Evolutionary conservation across 2,113 vertebrate species (phyloP).

Genomic region (Butorides virescens): DNA sequence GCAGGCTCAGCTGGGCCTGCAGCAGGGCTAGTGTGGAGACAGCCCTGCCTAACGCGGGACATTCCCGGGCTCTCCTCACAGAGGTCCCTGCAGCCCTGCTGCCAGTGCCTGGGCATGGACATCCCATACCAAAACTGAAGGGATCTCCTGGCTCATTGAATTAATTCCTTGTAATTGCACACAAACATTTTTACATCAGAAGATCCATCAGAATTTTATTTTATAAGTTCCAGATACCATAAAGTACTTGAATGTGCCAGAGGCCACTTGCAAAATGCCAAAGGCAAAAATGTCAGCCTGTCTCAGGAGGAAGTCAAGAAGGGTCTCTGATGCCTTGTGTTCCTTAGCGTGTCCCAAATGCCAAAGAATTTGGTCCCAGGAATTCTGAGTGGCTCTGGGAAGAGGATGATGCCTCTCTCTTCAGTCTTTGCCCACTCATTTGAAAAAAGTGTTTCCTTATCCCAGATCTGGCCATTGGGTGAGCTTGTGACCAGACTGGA

Average conservation of each 20-base stretch:
- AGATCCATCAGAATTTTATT: background rate
- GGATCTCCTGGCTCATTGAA: background rate
- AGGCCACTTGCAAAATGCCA: background rate
- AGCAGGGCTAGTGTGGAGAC: background rate
- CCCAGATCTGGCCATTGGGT: background rate
- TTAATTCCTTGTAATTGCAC: background rate
- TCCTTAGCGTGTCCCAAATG: background rate
- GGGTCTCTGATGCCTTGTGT: background rate
- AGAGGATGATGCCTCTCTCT: background rate
- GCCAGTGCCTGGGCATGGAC: background rate
- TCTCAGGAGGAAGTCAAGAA: background rate
- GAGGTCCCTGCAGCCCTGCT: background rate
- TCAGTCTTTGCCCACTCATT: background rate
- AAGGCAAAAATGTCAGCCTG: background rate
- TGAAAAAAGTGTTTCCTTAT: background rate
- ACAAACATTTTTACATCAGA: background rate
- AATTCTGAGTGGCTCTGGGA: background rate
- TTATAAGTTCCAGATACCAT: background rate
- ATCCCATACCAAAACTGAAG: accelerated
- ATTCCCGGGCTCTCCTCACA: background rate
- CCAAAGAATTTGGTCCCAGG: background rate
- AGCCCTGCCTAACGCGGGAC: accelerated
- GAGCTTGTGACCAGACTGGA: background rate
- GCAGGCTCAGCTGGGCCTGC: background rate
- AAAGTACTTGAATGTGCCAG: background rate